A percentile compares a stretch with the other conserved stretches of the same genome.
These are phyloP conservation scores for Leucosticte australis DNA, from an alignment of 2,113 vertebrate species.

Conservation along the genomic window DNA sequence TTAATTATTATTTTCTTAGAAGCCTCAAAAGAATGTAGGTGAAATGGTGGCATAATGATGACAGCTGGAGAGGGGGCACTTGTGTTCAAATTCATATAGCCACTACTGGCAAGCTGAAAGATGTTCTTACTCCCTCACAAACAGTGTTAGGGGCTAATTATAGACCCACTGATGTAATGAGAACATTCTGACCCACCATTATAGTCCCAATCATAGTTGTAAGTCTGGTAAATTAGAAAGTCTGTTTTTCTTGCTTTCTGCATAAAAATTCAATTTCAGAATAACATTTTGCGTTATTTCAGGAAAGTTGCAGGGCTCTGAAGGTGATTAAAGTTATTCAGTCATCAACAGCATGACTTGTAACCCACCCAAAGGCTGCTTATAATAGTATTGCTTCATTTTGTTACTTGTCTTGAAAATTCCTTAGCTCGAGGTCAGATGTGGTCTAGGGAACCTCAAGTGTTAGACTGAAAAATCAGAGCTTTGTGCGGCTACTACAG, in stretches of 20 bases:
- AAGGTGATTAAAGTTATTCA: slow-evolving; percentile 28
- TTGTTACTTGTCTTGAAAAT: slow-evolving; percentile 19
- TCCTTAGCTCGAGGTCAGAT: background rate
- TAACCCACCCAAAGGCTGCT: background rate
- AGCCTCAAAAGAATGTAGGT: background rate
- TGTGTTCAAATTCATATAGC: background rate
- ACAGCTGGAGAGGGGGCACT: background rate
- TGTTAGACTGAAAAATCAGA: background rate
- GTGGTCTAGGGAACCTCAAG: background rate
- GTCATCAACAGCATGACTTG: background rate
- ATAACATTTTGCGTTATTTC: background rate
- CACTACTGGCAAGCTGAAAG: background rate
- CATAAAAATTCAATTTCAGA: background rate
- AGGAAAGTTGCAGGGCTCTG: background rate
- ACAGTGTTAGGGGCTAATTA: slow-evolving; percentile 6
- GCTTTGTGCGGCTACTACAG: background rate
- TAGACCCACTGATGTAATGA: background rate
- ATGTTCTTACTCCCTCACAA: slow-evolving; percentile 1
- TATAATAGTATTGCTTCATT: background rate
- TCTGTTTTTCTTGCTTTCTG: slow-evolving; percentile 26
- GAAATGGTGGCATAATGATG: background rate
- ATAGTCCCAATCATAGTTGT: slow-evolving; percentile 11
- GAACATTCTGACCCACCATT: slow-evolving; percentile 31
- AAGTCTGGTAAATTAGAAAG: slow-evolving; percentile 7
- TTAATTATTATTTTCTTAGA: background rate